phyloP scores from a whole-genome alignment of 2,797 vertebrate genomes.

The Somateria mollissima region DNA sequence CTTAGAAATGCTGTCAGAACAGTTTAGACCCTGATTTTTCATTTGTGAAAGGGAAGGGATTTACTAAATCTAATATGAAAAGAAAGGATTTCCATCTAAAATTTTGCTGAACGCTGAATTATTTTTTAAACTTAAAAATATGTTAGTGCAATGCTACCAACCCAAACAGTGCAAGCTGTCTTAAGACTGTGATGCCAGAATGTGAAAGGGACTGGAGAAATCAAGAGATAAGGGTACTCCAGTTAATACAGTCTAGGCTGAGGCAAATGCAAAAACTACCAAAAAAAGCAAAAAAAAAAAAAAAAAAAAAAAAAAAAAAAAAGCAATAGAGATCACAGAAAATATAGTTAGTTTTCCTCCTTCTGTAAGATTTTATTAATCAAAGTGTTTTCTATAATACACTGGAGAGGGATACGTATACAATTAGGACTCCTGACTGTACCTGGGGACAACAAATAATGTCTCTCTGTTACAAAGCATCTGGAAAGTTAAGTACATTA shows the following conservation, averaged over 20 bases:
- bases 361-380: not conserved
- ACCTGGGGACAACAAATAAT: not conserved
- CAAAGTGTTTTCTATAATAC: not conserved
- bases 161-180: not conserved
- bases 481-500: not conserved
- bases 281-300: not conserved
- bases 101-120: conserved; percentile 42
- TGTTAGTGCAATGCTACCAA: not conserved
- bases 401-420: not conserved
- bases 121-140: conserved; percentile 45
- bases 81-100: conserved; percentile 38
- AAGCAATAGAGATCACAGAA: not conserved
- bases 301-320: not conserved
- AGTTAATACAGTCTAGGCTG: not conserved
- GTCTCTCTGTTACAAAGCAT: not conserved
- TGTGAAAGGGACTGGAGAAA: not conserved
- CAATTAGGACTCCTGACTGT: not conserved
- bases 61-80: conserved; percentile 57
- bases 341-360: not conserved
- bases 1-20: conserved; percentile 45
- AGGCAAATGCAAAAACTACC: not conserved
- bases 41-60: conserved; percentile 43
- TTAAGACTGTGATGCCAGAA: not conserved
- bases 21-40: conserved; percentile 38
- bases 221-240: not conserved